Base-by-base conservation (phyloP, 2,888 invertebrate genomes). In the Drosophila monieri region DNA sequence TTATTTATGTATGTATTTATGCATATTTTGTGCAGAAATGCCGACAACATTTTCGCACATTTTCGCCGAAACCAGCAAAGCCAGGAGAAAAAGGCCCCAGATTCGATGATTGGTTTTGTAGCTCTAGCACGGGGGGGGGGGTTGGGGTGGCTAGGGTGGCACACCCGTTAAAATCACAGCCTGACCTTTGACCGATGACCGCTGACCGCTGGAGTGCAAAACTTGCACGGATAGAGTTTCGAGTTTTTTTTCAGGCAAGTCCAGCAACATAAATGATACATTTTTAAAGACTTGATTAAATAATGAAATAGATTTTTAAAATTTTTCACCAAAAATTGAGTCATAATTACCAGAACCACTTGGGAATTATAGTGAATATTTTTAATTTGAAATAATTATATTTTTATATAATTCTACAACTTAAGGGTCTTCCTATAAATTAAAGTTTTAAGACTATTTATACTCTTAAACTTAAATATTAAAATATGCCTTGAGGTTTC, bases 1-100 rank as follows among this genome's bases (percentile, higher is more conserved):
- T 80, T 80, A 84, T 84, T 84, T 84, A 80, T 84, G 74, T 72
- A 76, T 76, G 73, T 76, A 84, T 84, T 85, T 80, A 83, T 80
- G 83, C 77, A 80, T 85, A 80, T 83, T 85, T 79, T 70, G 86
- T 68, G 84, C 69, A 46, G 75, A 80, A 84, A 73, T 68, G 60
- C 43, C 58, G 59, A 59, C 76, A 66, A 66, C 53, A 73, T 68
- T 68, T 70, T 73, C 64, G 44, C 44, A 61, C 71, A 70, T 68
- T 68, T 60, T 60, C 52, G 37, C 39, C n/a, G 39, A 14, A 15
- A 39, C 14, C n/a, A 15, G 39, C 6, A 2, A 32, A 32, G n/a
- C 39, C 39, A 41, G 14, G 39, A 18, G 39, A 41, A 41, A 18
- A 32, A 32, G 10, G 57, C 32, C 53, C 15, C 48, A 68, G 68